Base-by-base conservation (phyloP, 2,888 invertebrate genomes). In the Andrena trimmerana region DNA sequence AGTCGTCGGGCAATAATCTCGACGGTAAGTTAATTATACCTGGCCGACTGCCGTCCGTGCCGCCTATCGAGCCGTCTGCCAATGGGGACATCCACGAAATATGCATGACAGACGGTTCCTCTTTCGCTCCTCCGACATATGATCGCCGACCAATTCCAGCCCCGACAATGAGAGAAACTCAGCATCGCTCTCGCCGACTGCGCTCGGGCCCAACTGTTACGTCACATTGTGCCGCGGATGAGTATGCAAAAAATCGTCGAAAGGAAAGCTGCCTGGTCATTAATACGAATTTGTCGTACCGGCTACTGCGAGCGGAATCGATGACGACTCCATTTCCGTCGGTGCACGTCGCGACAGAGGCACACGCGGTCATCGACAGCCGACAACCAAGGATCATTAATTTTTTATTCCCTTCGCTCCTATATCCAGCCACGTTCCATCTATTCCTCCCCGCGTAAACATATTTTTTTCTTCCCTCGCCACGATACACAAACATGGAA, bases 221-320 rank as follows among this genome's bases (percentile, higher is more conserved):
- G 86, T 86, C 85, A 82, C 66, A 85, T 87, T 86, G 87, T 83
- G 60, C 69, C 67, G 7, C 27, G 62, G 83, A 90, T 92, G 92
- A 92, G 84, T 87, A 82, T 80, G 89, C 91, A 81, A 72, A 81
- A 69, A 62, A 54, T 57, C 31, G 60, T 27, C 79, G 68, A 84
- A 87, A 88, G 80, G 83, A 88, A 90, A 92, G 81, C 85, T 90
- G 92, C 91, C 78, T 60, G 89, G 89, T 93, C 93, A 93, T 93
- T 92, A 92, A 92, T 92, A 93, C 89, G 87, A 93, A 93, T 93
- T 92, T 92, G 91, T 92, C 92, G 83, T 89, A 77, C 13, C 73
- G 77, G 59, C 69, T 69, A 65, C 68, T 72, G 27, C 71, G 74
- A 87, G 86, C 69, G 85, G 84, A 87, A 89, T 91, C 88, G 90